phyloP scores from a whole-genome alignment of 2,113 vertebrate genomes.

The Eolophus roseicapilla region DNA sequence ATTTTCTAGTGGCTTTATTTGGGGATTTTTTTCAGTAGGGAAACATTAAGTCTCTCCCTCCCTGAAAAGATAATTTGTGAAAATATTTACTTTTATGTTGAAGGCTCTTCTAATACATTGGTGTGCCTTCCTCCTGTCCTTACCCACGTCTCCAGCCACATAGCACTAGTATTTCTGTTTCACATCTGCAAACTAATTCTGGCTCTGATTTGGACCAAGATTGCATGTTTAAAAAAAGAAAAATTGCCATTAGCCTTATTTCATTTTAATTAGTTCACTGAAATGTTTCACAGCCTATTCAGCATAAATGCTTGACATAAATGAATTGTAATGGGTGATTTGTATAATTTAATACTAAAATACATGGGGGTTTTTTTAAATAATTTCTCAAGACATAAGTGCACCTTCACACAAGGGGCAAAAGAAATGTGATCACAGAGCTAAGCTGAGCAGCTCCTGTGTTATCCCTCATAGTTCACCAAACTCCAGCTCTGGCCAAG shows the following conservation, averaged over 20 bases:
- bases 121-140: background rate
- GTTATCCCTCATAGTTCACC: background rate
- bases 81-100: background rate
- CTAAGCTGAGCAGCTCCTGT: background rate
- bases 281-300: background rate
- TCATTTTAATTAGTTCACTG: slow-evolving; percentile 29
- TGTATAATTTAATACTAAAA: background rate
- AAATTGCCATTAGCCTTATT: slow-evolving; percentile 15
- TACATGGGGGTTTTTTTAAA: rapidly evolving
- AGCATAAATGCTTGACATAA: background rate
- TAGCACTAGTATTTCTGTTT: background rate
- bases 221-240: background rate
- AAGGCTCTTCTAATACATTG: background rate
- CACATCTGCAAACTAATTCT: background rate
- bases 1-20: background rate
- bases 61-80: background rate
- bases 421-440: background rate
- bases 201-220: background rate
- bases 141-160: background rate
- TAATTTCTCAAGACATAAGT: background rate
- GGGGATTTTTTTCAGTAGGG: background rate
- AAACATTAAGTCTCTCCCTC: background rate
- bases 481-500: background rate
- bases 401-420: background rate
- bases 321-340: background rate